Base-by-base conservation (phyloP, 2,113 vertebrate genomes). In the Prochilodus magdalenae region DNA sequence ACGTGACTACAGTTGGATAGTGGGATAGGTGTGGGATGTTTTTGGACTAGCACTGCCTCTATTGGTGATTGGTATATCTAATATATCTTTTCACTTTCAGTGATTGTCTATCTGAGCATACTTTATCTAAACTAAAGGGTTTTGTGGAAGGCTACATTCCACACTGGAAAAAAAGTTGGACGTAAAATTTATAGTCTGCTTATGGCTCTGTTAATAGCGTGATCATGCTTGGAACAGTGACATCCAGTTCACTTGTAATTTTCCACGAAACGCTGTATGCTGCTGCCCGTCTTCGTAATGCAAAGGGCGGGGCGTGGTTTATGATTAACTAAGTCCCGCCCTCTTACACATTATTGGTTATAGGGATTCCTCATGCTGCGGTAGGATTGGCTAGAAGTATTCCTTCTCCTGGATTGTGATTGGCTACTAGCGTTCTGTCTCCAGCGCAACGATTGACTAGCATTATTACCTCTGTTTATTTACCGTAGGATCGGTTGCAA, bases 271-370 rank as follows among this genome's bases (percentile, higher is more conserved):
- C 18, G 13, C 62, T 65, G 1, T 11, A 2, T 40, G n/a, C 16
- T 11, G 18, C 13, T 10, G 65, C 11, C 16, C 27, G 75, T 22
- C 47, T 63, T n/a, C 22, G 3, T 30, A 67, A 24, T n/a, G 63
- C 26, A 67, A 53, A 69, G 53, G 26, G 51, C 16, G 36, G 6
- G 6, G 53, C 20, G 10, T 59, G 53, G 51, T 7, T 78, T 79
- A 57, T 69, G 65, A 70, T 70, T 57, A 69, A 69, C 76, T 53
- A 6, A 44, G 7, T 71, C 24, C 36, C 53, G 14, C 55, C 22
- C 20, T 1, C n/a, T 26, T 0, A 0, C 10, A 24, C 8, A 0
- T 1, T 6, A 60, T 26, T 60, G 24, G 24, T 26, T 60, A 24
- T 1, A 0, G 10, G 14, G 1, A 11, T 57, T 57, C 20, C 53